phyloP scores from a whole-genome alignment of 2,797 vertebrate genomes.

The Hydrophis major region DNA sequence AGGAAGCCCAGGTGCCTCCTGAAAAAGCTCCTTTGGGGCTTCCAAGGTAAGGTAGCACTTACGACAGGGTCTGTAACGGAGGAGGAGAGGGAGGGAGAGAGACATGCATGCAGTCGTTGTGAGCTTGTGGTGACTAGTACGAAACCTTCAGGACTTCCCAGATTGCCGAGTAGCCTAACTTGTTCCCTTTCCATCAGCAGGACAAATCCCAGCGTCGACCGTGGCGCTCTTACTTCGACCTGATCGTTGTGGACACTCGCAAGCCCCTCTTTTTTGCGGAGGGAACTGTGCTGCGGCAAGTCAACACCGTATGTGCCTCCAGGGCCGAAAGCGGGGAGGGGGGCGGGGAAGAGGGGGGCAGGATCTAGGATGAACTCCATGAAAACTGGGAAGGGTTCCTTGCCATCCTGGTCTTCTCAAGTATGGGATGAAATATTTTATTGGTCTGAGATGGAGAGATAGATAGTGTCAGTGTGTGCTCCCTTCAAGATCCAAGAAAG shows the following conservation, averaged over 20 bases:
- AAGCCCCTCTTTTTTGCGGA: constrained; percentile 84
- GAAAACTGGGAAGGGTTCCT: neutral
- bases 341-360: accelerated
- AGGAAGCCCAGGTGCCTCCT: too few relatives aligned
- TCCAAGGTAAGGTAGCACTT: neutral
- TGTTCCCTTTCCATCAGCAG: neutral
- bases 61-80: neutral
- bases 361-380: neutral
- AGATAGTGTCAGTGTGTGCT: too few relatives aligned
- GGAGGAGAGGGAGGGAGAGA: neutral
- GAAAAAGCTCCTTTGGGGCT: too few relatives aligned
- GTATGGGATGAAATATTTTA: too few relatives aligned
- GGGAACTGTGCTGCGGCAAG: constrained; percentile 83
- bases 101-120: accelerated
- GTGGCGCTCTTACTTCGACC: constrained; percentile 83
- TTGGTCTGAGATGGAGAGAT: too few relatives aligned
- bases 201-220: neutral
- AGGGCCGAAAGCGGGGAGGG: too few relatives aligned
- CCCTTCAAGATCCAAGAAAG: too few relatives aligned
- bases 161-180: too few relatives aligned
- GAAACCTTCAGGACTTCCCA: neutral
- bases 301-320: constrained; percentile 75
- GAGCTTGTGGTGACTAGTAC: neutral
- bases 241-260: constrained; percentile 83
- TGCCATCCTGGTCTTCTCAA: neutral